Base-by-base conservation (phyloP, 2,113 vertebrate species). In the Speoplatyrhinus poulsoni region DNA sequence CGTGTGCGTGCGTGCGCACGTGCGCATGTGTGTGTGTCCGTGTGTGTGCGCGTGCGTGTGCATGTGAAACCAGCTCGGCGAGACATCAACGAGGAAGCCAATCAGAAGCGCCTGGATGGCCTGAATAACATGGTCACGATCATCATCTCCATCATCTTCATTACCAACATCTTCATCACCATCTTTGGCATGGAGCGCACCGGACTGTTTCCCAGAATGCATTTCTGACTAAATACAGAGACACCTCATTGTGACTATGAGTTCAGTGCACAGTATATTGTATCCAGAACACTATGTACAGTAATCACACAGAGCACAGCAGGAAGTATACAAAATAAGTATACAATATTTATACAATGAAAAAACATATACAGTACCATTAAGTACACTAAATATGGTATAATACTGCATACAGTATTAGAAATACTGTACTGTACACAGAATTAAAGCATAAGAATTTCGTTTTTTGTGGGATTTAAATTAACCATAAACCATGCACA, bases 91-190 rank as follows among this genome's bases (percentile, higher is more conserved):
- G 89, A 95, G 0, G 88, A 94, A 1, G 73, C 86, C 60, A 95
- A 95, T 79, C 97, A 96, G 56, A 91, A 90, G 67, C 81, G 65
- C 4, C 89, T 97, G 65, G 89, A 96, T 52, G 82, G 93, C 61
- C 91, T 95, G 85, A 97, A 96, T 91, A 96, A 96, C 0, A 19
- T 77, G 3, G 83, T 91, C 55, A 97, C 94, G 1, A 55, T 79
- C 26, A 71, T 96, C 50, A 92, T 97, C 79, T 95, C 95, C 84
- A 67, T 96, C 88, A 93, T 94, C 0, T 93, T 95, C 53, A 85
- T 96, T 75, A 80, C 95, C 91, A 98, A 96, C 69, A 88, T 97
- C 86, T 95, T 96, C 87, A 97, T 98, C 87, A 94, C 94, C 0
- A 94, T 94, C 7, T 95, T 98, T 0, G 95, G 95, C 9, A 94